phyloP scores from a whole-genome alignment of 1,140 invertebrate species.

The Cydia strobilella region DNA sequence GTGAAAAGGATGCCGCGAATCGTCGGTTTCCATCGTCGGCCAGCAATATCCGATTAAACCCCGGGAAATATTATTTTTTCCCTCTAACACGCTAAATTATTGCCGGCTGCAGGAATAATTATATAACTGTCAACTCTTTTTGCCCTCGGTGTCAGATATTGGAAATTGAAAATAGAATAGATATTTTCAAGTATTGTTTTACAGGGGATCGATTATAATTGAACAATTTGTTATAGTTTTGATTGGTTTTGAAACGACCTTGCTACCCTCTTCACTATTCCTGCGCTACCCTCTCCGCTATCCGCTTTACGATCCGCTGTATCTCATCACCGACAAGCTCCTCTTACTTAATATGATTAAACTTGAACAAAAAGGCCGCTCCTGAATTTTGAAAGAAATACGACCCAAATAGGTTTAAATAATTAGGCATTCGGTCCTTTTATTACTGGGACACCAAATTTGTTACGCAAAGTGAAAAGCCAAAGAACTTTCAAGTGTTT shows the following conservation, averaged over 20 bases:
- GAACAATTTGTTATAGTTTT: too few species aligned
- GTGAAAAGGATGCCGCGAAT: neutral
- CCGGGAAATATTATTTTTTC: neutral
- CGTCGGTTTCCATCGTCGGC: neutral
- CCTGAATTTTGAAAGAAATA: neutral
- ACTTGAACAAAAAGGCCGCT: neutral
- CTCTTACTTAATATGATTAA: neutral
- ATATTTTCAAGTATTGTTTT: neutral
- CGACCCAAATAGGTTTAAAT: neutral
- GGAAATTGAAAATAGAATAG: neutral
- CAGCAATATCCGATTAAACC: conserved; percentile 1
- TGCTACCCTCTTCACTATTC: too few species aligned
- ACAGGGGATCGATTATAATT: too few species aligned
- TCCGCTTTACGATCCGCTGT: too few species aligned
- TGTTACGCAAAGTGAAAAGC: conserved; percentile 3
- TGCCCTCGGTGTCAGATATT: neutral
- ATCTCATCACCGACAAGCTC: neutral
- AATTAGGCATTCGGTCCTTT: neutral
- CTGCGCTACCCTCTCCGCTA: neutral
- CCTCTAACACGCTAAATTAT: neutral
- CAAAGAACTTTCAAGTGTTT: neutral
- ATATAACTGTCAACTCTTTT: neutral
- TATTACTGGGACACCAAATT: neutral
- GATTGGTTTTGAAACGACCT: too few species aligned
- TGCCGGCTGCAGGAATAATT: neutral